Percentiles rank a stretch among this genome's conserved stretches.
phyloP scores from a whole-genome alignment of 2,797 vertebrate genomes.

The Lepus oiostolus region DNA sequence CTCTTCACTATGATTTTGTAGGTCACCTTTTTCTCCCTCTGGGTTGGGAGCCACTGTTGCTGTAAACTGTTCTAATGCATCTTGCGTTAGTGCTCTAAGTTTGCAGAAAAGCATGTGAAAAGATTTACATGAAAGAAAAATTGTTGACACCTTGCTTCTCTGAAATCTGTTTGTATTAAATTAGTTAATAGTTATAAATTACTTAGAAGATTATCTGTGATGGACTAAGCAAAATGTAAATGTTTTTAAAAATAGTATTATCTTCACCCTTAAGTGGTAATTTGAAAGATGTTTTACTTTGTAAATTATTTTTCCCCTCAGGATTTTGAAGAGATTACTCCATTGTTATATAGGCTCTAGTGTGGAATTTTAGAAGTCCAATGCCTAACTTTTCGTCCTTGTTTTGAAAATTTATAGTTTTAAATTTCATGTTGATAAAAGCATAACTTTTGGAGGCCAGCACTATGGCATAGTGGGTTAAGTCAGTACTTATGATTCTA shows the following conservation, averaged over 20 bases:
- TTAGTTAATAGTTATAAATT: neutral
- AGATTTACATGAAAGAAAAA: neutral
- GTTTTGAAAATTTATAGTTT: neutral
- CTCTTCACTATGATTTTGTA: neutral
- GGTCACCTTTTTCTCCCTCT: neutral
- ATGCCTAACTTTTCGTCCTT: neutral
- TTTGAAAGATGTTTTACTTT: neutral
- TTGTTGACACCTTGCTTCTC: neutral
- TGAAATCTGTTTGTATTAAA: neutral
- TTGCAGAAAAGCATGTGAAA: neutral
- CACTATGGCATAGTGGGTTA: too few species aligned
- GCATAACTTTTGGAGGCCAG: too few species aligned
- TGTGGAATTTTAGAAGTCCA: neutral
- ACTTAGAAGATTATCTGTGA: neutral
- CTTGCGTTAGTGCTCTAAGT: neutral
- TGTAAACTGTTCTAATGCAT: fast-evolving
- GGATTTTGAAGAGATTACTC: neutral
- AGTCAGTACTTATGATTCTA: too few species aligned
- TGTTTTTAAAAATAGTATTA: neutral
- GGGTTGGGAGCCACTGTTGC: neutral
- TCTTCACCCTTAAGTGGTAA: neutral
- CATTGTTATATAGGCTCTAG: neutral
- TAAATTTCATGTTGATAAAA: neutral
- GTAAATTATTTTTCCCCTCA: neutral
- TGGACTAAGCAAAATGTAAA: neutral